These are phyloP conservation scores for Automeris io DNA, from an alignment of 2,888 invertebrate species.

Conservation along the genomic window DNA sequence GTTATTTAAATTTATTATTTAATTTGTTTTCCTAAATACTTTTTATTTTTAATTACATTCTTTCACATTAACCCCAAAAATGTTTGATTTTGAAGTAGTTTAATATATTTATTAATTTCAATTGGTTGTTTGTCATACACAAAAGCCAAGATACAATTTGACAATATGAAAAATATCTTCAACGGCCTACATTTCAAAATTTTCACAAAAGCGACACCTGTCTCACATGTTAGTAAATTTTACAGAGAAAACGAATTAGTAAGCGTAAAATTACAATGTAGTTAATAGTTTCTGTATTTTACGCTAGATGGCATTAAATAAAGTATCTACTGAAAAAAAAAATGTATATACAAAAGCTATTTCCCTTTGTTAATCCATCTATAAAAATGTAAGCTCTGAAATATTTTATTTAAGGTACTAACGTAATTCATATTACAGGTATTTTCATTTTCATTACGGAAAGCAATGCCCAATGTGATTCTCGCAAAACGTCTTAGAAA, in stretches of 20 bases:
- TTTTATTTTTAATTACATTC: too few species aligned
- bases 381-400: too few species aligned
- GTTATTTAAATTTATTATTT: too few species aligned
- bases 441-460: conserved; percentile 87
- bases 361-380: too few species aligned
- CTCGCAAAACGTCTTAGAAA: conserved; percentile 84
- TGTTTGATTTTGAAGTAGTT: too few species aligned
- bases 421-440: conserved; percentile 59
- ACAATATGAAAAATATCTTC: background rate
- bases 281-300: background rate
- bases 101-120: too few species aligned
- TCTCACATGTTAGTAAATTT: background rate
- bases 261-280: too few species aligned
- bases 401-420: background rate
- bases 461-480: conserved; percentile 89
- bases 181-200: background rate
- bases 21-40: too few species aligned
- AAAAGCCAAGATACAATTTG: too few species aligned
- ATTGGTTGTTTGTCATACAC: too few species aligned
- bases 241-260: background rate
- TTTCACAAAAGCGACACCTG: conserved; percentile 1
- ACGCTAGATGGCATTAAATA: conserved; percentile 1
- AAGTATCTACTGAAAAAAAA: background rate
- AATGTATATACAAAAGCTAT: background rate
- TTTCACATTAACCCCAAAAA: too few species aligned